These are phyloP conservation scores for Marronus borbonicus DNA, from an alignment of 2,888 invertebrate species.

Conservation along the genomic window DNA sequence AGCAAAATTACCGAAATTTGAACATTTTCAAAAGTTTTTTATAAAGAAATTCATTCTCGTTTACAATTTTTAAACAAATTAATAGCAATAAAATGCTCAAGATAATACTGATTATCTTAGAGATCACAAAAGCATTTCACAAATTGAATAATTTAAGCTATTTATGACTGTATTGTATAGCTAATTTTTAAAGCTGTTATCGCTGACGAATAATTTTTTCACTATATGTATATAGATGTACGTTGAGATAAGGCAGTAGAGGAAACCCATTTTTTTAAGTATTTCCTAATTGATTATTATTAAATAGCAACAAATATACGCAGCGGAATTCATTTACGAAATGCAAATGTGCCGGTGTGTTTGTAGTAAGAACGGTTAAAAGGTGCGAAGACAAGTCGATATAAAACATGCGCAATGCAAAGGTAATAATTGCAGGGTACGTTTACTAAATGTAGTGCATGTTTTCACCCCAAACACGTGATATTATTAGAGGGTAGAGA, in stretches of 20 bases:
- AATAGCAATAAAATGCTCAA: too few relatives aligned
- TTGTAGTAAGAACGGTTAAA: not conserved
- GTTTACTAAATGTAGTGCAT: conserved; percentile 23
- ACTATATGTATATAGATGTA: not conserved
- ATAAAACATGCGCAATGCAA: conserved; percentile 40
- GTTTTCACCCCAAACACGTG: conserved; percentile 41
- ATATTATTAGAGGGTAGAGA: conserved; percentile 6
- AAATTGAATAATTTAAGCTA: not conserved
- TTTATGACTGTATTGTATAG: not conserved
- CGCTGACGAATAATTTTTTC: not conserved
- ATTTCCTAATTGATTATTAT: too few relatives aligned
- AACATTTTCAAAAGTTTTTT: too few relatives aligned
- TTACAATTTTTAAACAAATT: too few relatives aligned
- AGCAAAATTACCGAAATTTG: too few relatives aligned
- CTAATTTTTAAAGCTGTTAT: not conserved
- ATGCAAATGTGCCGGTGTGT: too few relatives aligned
- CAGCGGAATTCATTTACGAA: too few relatives aligned
- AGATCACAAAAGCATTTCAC: too few relatives aligned
- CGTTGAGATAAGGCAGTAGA: not conserved
- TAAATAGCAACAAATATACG: too few relatives aligned
- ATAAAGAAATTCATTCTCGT: too few relatives aligned
- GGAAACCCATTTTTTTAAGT: too few relatives aligned
- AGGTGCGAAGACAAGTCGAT: conserved; percentile 28
- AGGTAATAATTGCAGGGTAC: conserved; percentile 39
- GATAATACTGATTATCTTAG: too few relatives aligned